Percentiles rank a stretch among this genome's conserved stretches.
phyloP scores from a whole-genome alignment of 2,113 vertebrate genomes.

The Clinocottus analis region DNA sequence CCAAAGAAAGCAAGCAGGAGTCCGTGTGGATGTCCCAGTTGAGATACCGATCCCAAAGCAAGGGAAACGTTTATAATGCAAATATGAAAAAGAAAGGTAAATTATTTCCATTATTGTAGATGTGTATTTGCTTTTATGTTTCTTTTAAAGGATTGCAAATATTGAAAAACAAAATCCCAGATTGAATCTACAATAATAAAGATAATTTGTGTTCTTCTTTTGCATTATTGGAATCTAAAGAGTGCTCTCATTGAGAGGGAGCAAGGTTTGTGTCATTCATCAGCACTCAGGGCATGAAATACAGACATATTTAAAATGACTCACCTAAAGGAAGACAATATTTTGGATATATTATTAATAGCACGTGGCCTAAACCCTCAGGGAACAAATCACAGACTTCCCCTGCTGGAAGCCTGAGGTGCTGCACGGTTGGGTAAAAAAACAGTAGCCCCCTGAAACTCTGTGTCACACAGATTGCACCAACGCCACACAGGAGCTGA shows the following conservation, averaged over 20 bases:
- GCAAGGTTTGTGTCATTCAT: background rate
- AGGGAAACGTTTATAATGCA: conserved; percentile 20
- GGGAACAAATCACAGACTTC: conserved; percentile 4
- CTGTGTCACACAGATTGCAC: background rate
- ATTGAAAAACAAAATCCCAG: background rate
- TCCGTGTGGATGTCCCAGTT: background rate
- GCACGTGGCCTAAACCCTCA: background rate
- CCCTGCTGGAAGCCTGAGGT: background rate
- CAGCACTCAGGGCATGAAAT: background rate
- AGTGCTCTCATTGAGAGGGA: background rate
- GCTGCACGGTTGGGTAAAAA: background rate
- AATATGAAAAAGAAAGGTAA: background rate
- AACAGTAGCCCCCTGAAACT: conserved; percentile 9
- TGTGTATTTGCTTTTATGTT: background rate
- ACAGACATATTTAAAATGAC: background rate
- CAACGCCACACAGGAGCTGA: conserved; percentile 1
- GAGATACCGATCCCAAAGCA: background rate
- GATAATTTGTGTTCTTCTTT: background rate
- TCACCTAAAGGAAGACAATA: conserved; percentile 9
- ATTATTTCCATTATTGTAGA: background rate
- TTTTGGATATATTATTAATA: conserved; percentile 20
- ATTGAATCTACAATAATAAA: background rate
- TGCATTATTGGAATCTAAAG: background rate
- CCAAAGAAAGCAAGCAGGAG: background rate
- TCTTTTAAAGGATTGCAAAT: conserved; percentile 19